Base-by-base conservation (phyloP, 2,113 vertebrate genomes). In the Morphnarchus princeps region DNA sequence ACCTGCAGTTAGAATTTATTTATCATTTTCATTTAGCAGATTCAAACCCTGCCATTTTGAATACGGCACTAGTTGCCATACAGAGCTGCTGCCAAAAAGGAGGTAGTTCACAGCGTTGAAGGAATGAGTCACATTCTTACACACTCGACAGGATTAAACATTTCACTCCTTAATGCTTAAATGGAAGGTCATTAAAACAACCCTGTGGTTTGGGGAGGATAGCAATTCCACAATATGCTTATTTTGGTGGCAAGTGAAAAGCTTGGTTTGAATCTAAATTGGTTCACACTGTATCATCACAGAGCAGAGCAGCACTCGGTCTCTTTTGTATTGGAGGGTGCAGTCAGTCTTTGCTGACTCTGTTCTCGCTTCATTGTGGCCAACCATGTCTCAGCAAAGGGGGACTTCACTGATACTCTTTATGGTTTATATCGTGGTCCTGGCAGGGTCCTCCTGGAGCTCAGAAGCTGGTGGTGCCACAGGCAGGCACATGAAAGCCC, bases 161-260 rank as follows among this genome's bases (percentile, higher is more conserved):
- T 93, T 97, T 95, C 94, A 90, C 94, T 94, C 87, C 85, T 95
- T 97, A 87, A 93, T 93, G 84, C 95, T 70, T 80, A 91, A 94
- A 88, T 87, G 70, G 91, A 70, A 91, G 94, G 93, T 90, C 95
- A 77, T 97, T 96, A 96, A 97, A 95, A 58, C 81, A 94, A 3
- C 61, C 47, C 87, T 88, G 94, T 63, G 94, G 95, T 96, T 95
- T 88, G 78, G 79, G 89, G 84, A 95, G 93, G 74, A 62, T 28
- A 85, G 89, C 84, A 69, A 7, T 67, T 62, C 96, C 89, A 38
- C 36, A 54, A 82, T 52, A 24, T 58, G 87, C 94, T 94, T 96
- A 93, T 82, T 95, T 95, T 94, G 93, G 95, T 93, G 91, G 94
- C 84, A 54, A 91, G 81, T 5, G 62, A 79, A 65, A 95, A 50